phyloP scores from a whole-genome alignment of 2,797 vertebrate species.

The Rousettus madagascariensis region DNA sequence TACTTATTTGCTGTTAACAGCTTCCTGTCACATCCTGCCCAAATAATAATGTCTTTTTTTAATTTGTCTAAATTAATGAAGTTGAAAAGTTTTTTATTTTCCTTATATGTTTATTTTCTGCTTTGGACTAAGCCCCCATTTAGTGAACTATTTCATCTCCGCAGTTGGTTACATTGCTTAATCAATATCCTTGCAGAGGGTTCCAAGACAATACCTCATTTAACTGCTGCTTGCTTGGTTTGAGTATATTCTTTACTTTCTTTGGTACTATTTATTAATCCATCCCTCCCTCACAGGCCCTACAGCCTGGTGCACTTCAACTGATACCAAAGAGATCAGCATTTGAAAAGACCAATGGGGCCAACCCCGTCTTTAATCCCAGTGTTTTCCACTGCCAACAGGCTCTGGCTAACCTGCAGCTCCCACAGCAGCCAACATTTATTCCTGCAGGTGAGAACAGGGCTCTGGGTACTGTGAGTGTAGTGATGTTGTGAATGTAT shows the following conservation, averaged over 20 bases:
- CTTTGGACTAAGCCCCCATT: slow-evolving; percentile 42
- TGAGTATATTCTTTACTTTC: slow-evolving; percentile 59
- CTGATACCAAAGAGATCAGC: slow-evolving; percentile 95
- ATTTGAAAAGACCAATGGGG: slow-evolving; percentile 96
- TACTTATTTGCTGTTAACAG: slow-evolving; percentile 73
- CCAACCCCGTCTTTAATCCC: slow-evolving; percentile 93
- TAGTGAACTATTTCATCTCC: slow-evolving; percentile 45
- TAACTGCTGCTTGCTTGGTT: slow-evolving; percentile 34
- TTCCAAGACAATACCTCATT: slow-evolving; percentile 47
- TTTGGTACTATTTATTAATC: slow-evolving; percentile 48
- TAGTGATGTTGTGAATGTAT: slow-evolving; percentile 27
- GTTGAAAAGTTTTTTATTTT: slow-evolving; percentile 27
- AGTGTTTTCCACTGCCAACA: slow-evolving; percentile 99
- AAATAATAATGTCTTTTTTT: slow-evolving; percentile 8
- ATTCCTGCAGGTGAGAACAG: slow-evolving; percentile 93
- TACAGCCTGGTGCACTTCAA: slow-evolving; percentile 92
- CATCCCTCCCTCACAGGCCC: slow-evolving; percentile 85
- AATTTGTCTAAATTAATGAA: slow-evolving; percentile 39
- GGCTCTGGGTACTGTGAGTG: background rate
- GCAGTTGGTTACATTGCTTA: background rate
- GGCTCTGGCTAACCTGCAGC: slow-evolving; percentile 96
- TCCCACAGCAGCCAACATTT: slow-evolving; percentile 93
- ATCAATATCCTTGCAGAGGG: slow-evolving; percentile 70
- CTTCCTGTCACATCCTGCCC: slow-evolving; percentile 47
- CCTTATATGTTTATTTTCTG: background rate